A percentile compares a stretch with the other conserved stretches of the same genome.
These are phyloP conservation scores for Chamaetylas fuelleborni DNA, from an alignment of 2,113 vertebrate species.

Conservation along the genomic window DNA sequence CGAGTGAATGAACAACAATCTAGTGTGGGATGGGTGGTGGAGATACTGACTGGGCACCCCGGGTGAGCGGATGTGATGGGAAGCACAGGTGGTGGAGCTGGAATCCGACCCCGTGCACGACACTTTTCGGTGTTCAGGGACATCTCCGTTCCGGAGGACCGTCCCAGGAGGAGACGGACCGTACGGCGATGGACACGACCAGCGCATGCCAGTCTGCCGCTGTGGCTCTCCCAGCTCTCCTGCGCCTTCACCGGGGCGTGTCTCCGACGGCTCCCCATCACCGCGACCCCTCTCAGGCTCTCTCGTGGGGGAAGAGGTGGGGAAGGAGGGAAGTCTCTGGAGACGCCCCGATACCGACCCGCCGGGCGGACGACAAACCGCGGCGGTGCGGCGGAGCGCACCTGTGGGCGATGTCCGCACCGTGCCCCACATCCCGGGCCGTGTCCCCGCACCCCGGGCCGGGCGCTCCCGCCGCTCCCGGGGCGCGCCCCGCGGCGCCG, in stretches of 20 bases:
- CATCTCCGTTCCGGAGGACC: neutral
- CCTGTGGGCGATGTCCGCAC: fast-evolving
- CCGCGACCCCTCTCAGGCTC: neutral
- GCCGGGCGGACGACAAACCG: neutral
- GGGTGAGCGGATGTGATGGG: fast-evolving
- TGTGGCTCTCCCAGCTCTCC: neutral
- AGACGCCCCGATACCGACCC: neutral
- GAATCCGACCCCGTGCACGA: fast-evolving
- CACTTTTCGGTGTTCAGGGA: too few species aligned
- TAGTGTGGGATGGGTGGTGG: fast-evolving
- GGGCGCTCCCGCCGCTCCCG: too few species aligned
- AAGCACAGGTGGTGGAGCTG: neutral
- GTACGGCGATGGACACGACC: neutral
- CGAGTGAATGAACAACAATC: fast-evolving
- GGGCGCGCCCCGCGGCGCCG: too few species aligned
- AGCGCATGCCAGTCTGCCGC: fast-evolving
- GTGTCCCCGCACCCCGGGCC: too few species aligned
- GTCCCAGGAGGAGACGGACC: too few species aligned
- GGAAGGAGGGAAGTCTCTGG: neutral
- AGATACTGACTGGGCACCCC: too few species aligned
- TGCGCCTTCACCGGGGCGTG: neutral
- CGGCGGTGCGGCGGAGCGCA: neutral
- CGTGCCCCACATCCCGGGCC: neutral
- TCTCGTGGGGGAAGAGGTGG: too few species aligned
- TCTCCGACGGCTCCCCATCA: neutral